A percentile compares a stretch with the other conserved stretches of the same genome.
These are phyloP conservation scores for Lycocerus yunnanus DNA, from an alignment of 2,888 invertebrate genomes.

Conservation along the genomic window DNA sequence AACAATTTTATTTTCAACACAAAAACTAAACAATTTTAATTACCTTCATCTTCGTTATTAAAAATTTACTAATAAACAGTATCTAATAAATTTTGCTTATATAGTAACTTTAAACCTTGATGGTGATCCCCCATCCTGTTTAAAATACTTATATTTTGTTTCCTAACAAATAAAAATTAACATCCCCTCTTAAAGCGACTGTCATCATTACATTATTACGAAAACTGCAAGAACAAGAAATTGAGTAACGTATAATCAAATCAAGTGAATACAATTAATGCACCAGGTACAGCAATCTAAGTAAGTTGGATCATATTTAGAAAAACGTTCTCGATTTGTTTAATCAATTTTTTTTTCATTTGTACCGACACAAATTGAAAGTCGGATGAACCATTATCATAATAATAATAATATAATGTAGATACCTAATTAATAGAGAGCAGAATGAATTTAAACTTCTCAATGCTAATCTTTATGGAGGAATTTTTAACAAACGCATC, in stretches of 20 bases:
- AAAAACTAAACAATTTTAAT: not conserved
- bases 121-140: slow-evolving; percentile 20
- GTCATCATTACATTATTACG: slow-evolving; percentile 20
- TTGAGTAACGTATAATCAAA: slow-evolving; percentile 6
- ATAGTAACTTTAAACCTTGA: slow-evolving; percentile 27
- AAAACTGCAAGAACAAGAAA: slow-evolving; percentile 17
- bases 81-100: slow-evolving; percentile 17
- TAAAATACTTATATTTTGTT: slow-evolving; percentile 13
- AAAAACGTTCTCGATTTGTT: not conserved
- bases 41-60: slow-evolving; percentile 26
- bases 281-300: not conserved
- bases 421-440: not conserved
- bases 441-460: not conserved
- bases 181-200: slow-evolving; percentile 17
- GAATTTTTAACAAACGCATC: not conserved
- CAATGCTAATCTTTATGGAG: not conserved
- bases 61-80: slow-evolving; percentile 16
- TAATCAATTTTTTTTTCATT: not conserved
- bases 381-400: not conserved
- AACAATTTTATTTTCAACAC: not conserved
- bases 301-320: not conserved
- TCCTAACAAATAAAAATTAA: slow-evolving; percentile 18
- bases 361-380: not conserved
- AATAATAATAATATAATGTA: too few relatives aligned
- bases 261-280: not conserved